A percentile compares a stretch with the other conserved stretches of the same genome.
Evolutionary conservation across 2,888 invertebrate species (phyloP).

Genomic region (Andricus curvator): DNA sequence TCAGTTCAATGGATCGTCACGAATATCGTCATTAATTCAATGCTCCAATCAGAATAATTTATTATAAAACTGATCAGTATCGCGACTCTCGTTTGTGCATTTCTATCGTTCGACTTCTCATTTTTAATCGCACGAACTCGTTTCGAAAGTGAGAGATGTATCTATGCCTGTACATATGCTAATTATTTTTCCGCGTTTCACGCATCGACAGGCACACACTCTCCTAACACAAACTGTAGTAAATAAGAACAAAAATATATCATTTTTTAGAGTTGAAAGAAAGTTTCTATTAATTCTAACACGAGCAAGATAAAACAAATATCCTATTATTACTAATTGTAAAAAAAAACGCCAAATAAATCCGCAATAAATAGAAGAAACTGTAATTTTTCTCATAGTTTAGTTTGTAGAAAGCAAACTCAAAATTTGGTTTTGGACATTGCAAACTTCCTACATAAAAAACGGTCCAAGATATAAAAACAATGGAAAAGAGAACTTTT

Average conservation of each 20-base stretch:
- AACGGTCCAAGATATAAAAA: no score
- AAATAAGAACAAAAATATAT: neutral
- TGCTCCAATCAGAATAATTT: neutral
- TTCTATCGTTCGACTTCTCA: slow-evolving; percentile 4
- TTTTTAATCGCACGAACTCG: slow-evolving; percentile 17
- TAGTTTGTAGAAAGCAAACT: no score
- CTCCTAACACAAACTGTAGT: neutral
- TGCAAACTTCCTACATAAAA: no score
- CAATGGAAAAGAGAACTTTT: no score
- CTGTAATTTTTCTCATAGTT: no score
- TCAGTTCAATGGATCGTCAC: slow-evolving; percentile 16
- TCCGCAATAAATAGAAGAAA: no score
- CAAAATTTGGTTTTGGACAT: no score
- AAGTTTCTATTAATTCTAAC: no score
- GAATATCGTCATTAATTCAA: slow-evolving; percentile 13
- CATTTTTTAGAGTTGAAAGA: neutral
- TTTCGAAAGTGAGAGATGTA: slow-evolving; percentile 33
- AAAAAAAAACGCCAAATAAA: no score
- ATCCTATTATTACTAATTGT: no score
- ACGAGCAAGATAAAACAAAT: no score
- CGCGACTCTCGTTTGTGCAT: neutral
- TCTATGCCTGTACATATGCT: slow-evolving; percentile 13
- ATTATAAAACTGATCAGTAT: slow-evolving; percentile 9
- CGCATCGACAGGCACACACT: neutral
- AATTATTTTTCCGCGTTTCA: slow-evolving; percentile 13